Conservation (phyloP, 1,140 invertebrate species). For the Pogonus chalceus region DNA sequence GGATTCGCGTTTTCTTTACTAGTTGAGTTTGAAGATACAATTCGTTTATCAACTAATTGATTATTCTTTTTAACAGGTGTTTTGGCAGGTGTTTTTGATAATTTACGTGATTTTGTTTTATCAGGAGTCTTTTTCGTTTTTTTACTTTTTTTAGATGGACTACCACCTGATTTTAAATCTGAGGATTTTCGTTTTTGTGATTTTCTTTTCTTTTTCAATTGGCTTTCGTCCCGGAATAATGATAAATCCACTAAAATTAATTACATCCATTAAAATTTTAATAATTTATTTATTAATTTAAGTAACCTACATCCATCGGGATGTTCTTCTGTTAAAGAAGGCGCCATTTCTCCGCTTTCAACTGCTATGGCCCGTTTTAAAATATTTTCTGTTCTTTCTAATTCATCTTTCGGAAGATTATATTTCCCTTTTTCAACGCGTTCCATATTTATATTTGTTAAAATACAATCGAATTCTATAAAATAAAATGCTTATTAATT, state of each 20-base stretch:
- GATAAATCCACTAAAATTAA: conserved; percentile 62
- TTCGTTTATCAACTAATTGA: conserved; percentile 2
- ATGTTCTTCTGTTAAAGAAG: conserved; percentile 68
- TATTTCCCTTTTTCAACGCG: conserved; percentile 62
- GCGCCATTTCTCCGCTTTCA: conserved; percentile 58
- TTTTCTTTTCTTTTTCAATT: conserved; percentile 52
- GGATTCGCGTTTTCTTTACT: background rate
- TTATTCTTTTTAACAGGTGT: conserved; percentile 13
- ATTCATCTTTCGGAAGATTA: conserved; percentile 59
- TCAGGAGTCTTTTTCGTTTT: conserved; percentile 23
- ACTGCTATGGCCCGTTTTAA: conserved; percentile 72
- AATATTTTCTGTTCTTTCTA: conserved; percentile 70
- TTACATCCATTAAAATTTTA: too few species aligned
- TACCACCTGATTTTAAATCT: conserved; percentile 6
- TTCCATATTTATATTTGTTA: conserved; percentile 73
- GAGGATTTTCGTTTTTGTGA: conserved; percentile 27
- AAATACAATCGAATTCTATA: conserved; percentile 78
- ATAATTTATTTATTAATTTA: background rate
- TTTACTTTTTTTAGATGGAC: conserved; percentile 9
- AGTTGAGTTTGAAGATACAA: background rate
- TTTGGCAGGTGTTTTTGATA: conserved; percentile 14
- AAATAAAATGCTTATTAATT: conserved; percentile 16
- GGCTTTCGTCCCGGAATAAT: conserved; percentile 66
- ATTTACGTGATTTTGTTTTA: conserved; percentile 24
- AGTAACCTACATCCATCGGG: conserved; percentile 69